A percentile compares a stretch with the other conserved stretches of the same genome.
Conservation (phyloP, 2,888 invertebrate species). For the Dryocosmus kuriphilus region DNA sequence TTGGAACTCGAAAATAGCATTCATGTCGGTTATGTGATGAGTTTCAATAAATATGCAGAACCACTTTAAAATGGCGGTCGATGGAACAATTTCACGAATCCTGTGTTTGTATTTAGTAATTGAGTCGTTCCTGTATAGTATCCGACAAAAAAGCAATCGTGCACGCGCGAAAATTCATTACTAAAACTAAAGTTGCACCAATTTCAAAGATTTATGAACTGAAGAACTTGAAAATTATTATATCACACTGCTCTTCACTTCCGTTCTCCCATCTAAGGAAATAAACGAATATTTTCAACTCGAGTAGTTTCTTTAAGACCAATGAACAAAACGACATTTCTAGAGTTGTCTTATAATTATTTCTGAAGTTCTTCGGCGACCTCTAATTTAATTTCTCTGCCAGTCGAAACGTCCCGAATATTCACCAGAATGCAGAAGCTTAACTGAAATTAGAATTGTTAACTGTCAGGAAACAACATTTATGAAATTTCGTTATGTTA, state of each 20-base stretch:
- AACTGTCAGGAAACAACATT: not conserved
- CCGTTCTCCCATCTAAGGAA: not conserved
- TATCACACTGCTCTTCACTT: conserved; percentile 5
- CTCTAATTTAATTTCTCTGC: conserved; percentile 7
- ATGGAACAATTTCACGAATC: conserved; percentile 17
- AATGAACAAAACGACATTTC: not conserved
- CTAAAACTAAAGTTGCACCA: conserved; percentile 13
- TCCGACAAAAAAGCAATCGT: conserved; percentile 23
- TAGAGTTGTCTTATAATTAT: conserved; percentile 13
- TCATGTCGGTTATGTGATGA: not conserved
- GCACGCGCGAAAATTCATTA: conserved; percentile 27
- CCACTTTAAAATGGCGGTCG: not conserved
- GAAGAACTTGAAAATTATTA: conserved; percentile 7
- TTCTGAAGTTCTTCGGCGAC: conserved; percentile 7
- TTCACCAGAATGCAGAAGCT: not conserved
- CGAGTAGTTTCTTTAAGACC: not conserved
- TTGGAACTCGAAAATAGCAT: not conserved
- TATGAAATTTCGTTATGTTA: not conserved
- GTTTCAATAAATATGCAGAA: not conserved
- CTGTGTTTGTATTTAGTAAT: conserved; percentile 7
- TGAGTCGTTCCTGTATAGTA: not conserved
- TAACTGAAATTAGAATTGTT: conserved; percentile 12
- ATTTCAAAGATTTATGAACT: conserved; percentile 33
- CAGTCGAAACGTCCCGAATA: not conserved
- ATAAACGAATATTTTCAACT: conserved; percentile 21